These are phyloP conservation scores for Gouania willdenowi DNA, from an alignment of 2,797 vertebrate species.

Conservation along the genomic window DNA sequence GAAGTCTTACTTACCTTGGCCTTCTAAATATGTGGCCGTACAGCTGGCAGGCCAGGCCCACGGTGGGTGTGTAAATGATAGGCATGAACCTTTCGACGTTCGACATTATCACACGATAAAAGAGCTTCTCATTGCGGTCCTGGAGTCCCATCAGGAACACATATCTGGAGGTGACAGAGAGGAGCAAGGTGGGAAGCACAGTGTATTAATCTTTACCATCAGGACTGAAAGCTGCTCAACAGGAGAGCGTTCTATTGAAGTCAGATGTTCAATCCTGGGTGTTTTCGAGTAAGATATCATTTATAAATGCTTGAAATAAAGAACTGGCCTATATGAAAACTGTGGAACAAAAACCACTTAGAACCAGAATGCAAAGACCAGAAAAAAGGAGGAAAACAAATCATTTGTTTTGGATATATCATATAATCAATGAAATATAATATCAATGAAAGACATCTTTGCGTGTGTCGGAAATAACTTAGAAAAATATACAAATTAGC, in stretches of 20 bases:
- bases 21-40: conserved; percentile 90
- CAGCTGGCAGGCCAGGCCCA: conserved; percentile 93
- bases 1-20: conserved; percentile 82
- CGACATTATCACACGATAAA: conserved; percentile 87
- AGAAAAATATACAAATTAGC: conserved; percentile 40
- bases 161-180: conserved; percentile 76
- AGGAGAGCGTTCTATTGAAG: conserved; percentile 22
- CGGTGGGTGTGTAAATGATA: conserved; percentile 94
- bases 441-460: conserved; percentile 21
- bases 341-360: background rate
- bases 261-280: conserved; percentile 32
- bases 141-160: conserved; percentile 95
- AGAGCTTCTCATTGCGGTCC: conserved; percentile 95
- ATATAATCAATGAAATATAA: conserved; percentile 17
- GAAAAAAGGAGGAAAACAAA: background rate
- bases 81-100: conserved; percentile 96
- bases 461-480: conserved; percentile 34
- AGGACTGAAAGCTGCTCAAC: conserved; percentile 19
- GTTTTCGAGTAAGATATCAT: conserved; percentile 7
- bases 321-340: background rate
- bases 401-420: conserved; percentile 1
- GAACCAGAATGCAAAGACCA: no score
- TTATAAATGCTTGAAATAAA: background rate
- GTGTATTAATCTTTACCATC: conserved; percentile 34
- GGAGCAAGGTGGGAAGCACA: conserved; percentile 18